phyloP scores from a whole-genome alignment of 2,113 vertebrate genomes.

The Caloenas nicobarica region DNA sequence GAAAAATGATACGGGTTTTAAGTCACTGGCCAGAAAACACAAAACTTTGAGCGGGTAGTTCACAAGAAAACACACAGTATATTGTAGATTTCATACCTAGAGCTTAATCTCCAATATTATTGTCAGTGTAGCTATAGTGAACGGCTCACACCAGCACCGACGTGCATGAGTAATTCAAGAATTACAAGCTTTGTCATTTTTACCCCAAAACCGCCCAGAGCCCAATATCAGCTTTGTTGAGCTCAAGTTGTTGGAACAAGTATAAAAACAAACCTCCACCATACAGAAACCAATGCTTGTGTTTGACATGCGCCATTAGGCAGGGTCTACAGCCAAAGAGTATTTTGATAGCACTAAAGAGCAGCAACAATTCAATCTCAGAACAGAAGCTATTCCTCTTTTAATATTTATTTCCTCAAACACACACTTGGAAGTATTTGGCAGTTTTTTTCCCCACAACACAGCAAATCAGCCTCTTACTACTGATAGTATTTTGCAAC shows the following conservation, averaged over 20 bases:
- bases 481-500: background rate
- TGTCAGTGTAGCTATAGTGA: background rate
- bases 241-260: background rate
- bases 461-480: background rate
- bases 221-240: background rate
- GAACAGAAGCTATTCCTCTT: background rate
- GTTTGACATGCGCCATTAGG: background rate
- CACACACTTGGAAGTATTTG: background rate
- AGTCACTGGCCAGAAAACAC: background rate
- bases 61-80: fast-evolving
- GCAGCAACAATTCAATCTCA: background rate
- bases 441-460: background rate
- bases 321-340: background rate
- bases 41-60: fast-evolving
- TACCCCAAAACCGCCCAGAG: background rate
- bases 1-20: background rate
- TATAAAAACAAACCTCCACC: background rate
- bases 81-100: background rate
- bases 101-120: background rate
- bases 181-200: background rate
- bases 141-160: background rate
- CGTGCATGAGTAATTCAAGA: background rate
- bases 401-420: background rate
- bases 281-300: background rate
- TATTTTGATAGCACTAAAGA: background rate